Conservation (phyloP, 2,888 invertebrate species). For the Operophtera brumata region DNA sequence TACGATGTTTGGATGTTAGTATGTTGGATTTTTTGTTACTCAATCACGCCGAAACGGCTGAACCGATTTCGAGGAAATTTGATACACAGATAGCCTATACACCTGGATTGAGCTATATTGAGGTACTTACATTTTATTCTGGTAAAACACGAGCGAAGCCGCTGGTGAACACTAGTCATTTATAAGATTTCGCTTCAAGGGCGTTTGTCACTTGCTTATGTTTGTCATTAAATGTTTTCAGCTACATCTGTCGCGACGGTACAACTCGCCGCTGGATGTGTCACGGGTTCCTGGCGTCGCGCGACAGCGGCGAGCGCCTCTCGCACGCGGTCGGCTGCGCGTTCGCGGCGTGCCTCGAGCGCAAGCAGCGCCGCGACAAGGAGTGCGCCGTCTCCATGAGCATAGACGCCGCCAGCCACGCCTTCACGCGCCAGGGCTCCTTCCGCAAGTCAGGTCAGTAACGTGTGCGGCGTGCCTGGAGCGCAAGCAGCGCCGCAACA, state of each 20-base stretch:
- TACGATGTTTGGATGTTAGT: no score
- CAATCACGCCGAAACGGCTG: no score
- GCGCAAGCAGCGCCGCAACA: not conserved
- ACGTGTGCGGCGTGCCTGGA: no score
- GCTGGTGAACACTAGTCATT: no score
- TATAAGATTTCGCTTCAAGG: no score
- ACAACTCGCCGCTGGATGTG: conserved; percentile 99
- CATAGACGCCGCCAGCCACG: conserved; percentile 93
- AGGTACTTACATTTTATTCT: no score
- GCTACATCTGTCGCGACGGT: conserved; percentile 99
- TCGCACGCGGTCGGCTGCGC: conserved; percentile 99
- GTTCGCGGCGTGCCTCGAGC: conserved; percentile 98
- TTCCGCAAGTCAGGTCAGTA: conserved; percentile 86
- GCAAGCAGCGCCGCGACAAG: conserved; percentile 98
- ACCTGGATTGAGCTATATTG: no score
- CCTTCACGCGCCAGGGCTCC: conserved; percentile 95
- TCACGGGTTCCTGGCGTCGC: conserved; percentile 97
- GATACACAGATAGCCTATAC: no score
- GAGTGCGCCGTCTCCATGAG: conserved; percentile 97
- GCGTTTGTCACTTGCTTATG: not conserved
- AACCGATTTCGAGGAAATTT: no score
- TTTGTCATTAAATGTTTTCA: conserved; percentile 54
- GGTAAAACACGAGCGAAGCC: no score
- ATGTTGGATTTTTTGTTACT: no score
- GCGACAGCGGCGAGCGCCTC: conserved; percentile 97